Percentiles rank a stretch among this genome's conserved stretches.
phyloP scores from a whole-genome alignment of 2,113 vertebrate genomes.

The Pelodiscus sinensis region DNA sequence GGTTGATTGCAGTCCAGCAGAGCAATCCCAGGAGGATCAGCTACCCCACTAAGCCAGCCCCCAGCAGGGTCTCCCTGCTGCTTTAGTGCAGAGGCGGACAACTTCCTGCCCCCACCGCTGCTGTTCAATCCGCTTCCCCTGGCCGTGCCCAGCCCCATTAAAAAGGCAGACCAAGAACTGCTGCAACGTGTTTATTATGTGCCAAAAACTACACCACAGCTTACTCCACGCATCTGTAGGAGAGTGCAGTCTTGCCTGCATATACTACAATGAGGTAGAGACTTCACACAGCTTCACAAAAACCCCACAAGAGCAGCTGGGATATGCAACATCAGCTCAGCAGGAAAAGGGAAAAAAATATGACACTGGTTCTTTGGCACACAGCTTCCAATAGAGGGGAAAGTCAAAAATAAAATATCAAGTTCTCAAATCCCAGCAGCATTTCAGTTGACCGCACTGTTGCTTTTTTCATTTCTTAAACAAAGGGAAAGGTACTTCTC shows the following conservation, averaged over 20 bases:
- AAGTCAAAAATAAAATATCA: conserved; percentile 65
- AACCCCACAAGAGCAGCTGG: conserved; percentile 94
- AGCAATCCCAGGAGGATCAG: neutral
- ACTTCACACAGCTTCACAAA: conserved; percentile 92
- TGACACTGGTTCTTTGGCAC: conserved; percentile 95
- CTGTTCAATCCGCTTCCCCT: neutral
- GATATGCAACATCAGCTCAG: conserved; percentile 91
- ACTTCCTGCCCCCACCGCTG: neutral
- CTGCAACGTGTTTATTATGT: conserved; percentile 99
- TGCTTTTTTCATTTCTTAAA: conserved; percentile 59
- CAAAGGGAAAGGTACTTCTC: conserved; percentile 67
- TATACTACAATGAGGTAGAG: conserved; percentile 99
- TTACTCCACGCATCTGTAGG: conserved; percentile 95
- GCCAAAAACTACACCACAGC: conserved; percentile 91
- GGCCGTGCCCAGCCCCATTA: neutral
- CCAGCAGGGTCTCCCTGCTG: neutral
- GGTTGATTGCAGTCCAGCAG: neutral
- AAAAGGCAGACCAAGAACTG: conserved; percentile 77
- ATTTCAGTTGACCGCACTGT: conserved; percentile 74
- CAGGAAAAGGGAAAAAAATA: conserved; percentile 76
- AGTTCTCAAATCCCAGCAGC: conserved; percentile 83
- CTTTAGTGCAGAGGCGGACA: neutral
- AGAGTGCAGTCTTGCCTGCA: conserved; percentile 94
- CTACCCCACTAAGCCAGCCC: too few relatives aligned
- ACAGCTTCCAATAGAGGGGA: conserved; percentile 88